phyloP scores from a whole-genome alignment of 1,140 invertebrate species.

The Pollicipes pollicipes region DNA sequence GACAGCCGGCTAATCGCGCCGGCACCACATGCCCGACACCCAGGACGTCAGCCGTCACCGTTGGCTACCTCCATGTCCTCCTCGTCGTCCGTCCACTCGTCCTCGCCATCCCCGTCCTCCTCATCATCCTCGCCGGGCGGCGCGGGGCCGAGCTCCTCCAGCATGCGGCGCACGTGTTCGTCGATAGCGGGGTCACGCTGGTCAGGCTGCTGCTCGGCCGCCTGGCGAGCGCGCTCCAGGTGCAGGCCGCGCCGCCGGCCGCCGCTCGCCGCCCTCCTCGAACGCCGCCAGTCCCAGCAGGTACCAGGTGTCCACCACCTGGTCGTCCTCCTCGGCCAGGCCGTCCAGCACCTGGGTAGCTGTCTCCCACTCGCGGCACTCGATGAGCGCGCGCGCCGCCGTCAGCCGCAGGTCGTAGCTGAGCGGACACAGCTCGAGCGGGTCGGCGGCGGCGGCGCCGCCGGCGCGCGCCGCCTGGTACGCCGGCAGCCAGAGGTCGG shows the following conservation, averaged over 20 bases:
- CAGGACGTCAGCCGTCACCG: background rate
- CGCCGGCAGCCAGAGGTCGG: constrained; percentile 16
- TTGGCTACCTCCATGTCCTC: background rate
- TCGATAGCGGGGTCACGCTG: constrained; percentile 12
- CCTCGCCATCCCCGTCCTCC: constrained; percentile 10
- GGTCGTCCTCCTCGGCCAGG: constrained; percentile 23
- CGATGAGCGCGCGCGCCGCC: constrained; percentile 15
- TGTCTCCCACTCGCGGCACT: constrained; percentile 14
- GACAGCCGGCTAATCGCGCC: too few relatives aligned
- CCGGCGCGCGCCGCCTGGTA: constrained; percentile 15
- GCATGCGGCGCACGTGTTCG: constrained; percentile 15
- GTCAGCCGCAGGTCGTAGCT: constrained; percentile 15
- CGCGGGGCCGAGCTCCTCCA: constrained; percentile 15
- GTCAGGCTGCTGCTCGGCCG: constrained; percentile 13
- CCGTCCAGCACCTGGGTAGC: constrained; percentile 21
- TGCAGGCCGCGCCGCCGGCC: constrained; percentile 26
- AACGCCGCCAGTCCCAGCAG: constrained; percentile 28
- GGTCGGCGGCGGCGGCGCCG: constrained; percentile 14
- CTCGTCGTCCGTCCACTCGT: constrained; percentile 13
- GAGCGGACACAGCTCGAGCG: constrained; percentile 17
- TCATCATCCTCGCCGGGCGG: constrained; percentile 11
- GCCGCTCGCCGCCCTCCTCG: constrained; percentile 25
- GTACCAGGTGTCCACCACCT: constrained; percentile 26
- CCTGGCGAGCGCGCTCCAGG: constrained; percentile 25
- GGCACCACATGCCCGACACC: too few relatives aligned